Evolutionary conservation across 1,140 invertebrate species (phyloP).

Genomic region (Ceratosolen solmsi): DNA sequence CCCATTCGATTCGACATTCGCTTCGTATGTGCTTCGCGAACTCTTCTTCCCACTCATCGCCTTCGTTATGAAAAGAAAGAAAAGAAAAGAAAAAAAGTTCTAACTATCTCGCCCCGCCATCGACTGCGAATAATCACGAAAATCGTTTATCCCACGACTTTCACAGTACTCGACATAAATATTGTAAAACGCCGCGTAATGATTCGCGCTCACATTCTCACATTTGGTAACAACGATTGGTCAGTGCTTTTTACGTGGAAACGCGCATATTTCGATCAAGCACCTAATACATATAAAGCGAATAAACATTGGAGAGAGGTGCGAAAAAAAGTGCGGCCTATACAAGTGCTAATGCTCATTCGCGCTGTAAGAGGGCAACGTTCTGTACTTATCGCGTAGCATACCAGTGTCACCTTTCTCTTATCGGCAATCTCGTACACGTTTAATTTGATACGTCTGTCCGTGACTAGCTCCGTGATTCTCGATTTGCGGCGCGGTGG

Average conservation of each 20-base stretch:
- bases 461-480: conserved; percentile 19
- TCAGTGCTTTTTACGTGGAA: background rate
- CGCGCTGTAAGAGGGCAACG: conserved; percentile 34
- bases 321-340: conserved; percentile 47
- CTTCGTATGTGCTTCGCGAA: too few relatives aligned
- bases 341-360: background rate
- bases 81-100: too few relatives aligned
- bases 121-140: background rate
- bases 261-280: conserved; percentile 40
- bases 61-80: too few relatives aligned
- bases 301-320: conserved; percentile 41
- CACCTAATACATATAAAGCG: background rate
- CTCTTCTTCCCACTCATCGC: too few relatives aligned
- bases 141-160: background rate
- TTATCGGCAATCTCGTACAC: conserved; percentile 52
- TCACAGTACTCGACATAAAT: background rate
- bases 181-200: too few relatives aligned
- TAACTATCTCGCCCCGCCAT: background rate
- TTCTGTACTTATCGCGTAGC: conserved; percentile 59
- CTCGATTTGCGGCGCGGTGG: background rate
- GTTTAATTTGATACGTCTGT: conserved; percentile 50
- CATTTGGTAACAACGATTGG: background rate
- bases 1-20: background rate
- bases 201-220: too few relatives aligned
- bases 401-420: conserved; percentile 66